A percentile compares a stretch with the other conserved stretches of the same genome.
These are phyloP conservation scores for Microchrysa polita DNA, from an alignment of 2,888 invertebrate genomes.

Conservation along the genomic window DNA sequence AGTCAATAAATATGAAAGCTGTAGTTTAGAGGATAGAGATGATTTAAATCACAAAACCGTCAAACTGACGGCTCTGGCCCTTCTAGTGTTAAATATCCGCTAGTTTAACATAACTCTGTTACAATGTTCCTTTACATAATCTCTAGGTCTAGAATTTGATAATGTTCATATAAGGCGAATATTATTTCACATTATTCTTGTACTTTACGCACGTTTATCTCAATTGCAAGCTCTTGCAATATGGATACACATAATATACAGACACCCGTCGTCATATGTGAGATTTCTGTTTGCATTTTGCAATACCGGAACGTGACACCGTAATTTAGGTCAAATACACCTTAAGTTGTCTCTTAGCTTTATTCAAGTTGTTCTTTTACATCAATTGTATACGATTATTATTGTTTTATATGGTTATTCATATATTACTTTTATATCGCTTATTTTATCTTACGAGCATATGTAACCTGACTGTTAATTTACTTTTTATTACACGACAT, in stretches of 20 bases:
- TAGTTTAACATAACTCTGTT: too few species aligned
- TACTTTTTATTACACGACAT: not conserved
- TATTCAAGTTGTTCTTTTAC: slow-evolving; percentile 32
- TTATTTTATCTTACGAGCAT: not conserved
- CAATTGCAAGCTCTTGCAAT: not conserved
- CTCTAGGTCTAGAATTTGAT: too few species aligned
- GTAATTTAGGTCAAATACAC: slow-evolving; percentile 56
- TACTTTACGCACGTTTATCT: slow-evolving; percentile 15
- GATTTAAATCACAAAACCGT: too few species aligned
- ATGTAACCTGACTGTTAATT: not conserved
- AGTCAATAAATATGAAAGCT: too few species aligned
- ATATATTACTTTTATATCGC: not conserved
- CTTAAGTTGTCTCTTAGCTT: slow-evolving; percentile 49
- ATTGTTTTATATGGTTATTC: slow-evolving; percentile 5
- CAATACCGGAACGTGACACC: slow-evolving; percentile 56
- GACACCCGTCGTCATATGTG: slow-evolving; percentile 15
- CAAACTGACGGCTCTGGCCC: too few species aligned
- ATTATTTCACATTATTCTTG: not conserved
- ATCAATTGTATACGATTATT: slow-evolving; percentile 32
- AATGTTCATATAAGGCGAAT: too few species aligned
- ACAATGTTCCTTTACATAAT: too few species aligned
- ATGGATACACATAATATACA: not conserved
- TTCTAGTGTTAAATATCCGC: too few species aligned
- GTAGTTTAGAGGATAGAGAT: too few species aligned
- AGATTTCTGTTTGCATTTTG: slow-evolving; percentile 47